A percentile compares a stretch with the other conserved stretches of the same genome.
Conservation (phyloP, 1,140 invertebrate species). For the Platyscapa corneri region DNA sequence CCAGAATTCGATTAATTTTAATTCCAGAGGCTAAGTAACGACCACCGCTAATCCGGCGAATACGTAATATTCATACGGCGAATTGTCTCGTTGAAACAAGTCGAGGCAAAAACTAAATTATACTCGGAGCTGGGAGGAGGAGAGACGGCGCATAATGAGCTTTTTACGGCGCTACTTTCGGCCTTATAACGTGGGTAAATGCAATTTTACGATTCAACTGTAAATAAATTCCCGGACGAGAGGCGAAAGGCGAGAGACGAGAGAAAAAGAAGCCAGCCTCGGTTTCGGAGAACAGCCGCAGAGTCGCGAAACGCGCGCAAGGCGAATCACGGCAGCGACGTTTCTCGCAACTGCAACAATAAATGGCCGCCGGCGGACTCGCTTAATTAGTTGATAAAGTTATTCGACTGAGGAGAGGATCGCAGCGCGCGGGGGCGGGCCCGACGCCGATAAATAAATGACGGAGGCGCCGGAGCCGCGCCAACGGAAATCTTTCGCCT, state of each 20-base stretch:
- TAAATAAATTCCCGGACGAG: neutral
- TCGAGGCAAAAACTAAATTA: neutral
- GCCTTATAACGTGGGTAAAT: constrained; percentile 18
- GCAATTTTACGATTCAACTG: neutral
- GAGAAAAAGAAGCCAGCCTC: too few species aligned
- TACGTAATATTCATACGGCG: neutral
- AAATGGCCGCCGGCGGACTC: neutral
- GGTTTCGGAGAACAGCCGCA: neutral
- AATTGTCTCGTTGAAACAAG: neutral
- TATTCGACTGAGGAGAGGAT: too few species aligned
- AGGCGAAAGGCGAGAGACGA: too few species aligned
- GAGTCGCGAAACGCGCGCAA: neutral
- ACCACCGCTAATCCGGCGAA: neutral
- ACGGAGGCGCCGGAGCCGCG: neutral
- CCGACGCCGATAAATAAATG: neutral
- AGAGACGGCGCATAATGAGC: neutral
- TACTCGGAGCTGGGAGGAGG: neutral
- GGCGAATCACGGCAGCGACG: neutral
- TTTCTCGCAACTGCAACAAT: neutral
- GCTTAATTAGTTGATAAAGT: neutral
- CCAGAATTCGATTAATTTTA: too few species aligned
- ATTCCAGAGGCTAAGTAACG: too few species aligned
- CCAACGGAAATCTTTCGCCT: neutral
- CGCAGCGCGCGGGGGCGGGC: too few species aligned
- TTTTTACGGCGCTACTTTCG: neutral